Evolutionary conservation across 1,140 invertebrate species (phyloP).

Genomic region (Drosophila novamexicana): DNA sequence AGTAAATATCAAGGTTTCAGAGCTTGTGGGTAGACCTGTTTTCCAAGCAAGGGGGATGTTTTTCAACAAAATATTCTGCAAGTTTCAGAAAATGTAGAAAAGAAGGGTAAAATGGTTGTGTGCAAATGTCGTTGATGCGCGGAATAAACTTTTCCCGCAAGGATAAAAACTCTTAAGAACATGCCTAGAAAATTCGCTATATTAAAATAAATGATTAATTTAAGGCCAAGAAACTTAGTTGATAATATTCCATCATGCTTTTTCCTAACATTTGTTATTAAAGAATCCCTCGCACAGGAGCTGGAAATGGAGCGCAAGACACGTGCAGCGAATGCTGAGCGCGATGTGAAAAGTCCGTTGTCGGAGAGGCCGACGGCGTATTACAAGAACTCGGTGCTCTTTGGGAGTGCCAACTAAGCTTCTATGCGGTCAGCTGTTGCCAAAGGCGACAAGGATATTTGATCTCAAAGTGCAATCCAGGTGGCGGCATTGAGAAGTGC

Average conservation of each 20-base stretch:
- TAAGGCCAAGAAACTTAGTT: background rate
- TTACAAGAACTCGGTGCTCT: conserved; percentile 94
- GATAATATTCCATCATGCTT: conserved; percentile 11
- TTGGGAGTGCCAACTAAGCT: conserved; percentile 92
- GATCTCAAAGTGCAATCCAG: conserved; percentile 84
- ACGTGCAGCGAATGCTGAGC: conserved; percentile 90
- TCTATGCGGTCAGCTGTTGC: conserved; percentile 40
- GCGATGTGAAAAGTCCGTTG: conserved; percentile 93
- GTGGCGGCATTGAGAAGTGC: conserved; percentile 34
- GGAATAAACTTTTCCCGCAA: no score
- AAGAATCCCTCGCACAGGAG: conserved; percentile 93
- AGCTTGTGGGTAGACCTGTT: no score
- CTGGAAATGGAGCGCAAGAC: conserved; percentile 93
- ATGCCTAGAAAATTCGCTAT: no score
- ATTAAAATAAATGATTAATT: no score
- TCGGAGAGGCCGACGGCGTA: conserved; percentile 90
- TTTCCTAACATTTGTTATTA: conserved; percentile 32
- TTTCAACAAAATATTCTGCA: no score
- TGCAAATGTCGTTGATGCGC: no score
- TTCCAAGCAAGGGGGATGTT: no score
- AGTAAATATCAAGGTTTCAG: no score
- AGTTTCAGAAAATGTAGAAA: no score
- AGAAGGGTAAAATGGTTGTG: no score
- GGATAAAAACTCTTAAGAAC: no score
- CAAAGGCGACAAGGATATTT: conserved; percentile 48